Percentiles rank a stretch among this genome's conserved stretches.
These are phyloP conservation scores for Poecilia wingei DNA, from an alignment of 2,797 vertebrate genomes.

Conservation along the genomic window DNA sequence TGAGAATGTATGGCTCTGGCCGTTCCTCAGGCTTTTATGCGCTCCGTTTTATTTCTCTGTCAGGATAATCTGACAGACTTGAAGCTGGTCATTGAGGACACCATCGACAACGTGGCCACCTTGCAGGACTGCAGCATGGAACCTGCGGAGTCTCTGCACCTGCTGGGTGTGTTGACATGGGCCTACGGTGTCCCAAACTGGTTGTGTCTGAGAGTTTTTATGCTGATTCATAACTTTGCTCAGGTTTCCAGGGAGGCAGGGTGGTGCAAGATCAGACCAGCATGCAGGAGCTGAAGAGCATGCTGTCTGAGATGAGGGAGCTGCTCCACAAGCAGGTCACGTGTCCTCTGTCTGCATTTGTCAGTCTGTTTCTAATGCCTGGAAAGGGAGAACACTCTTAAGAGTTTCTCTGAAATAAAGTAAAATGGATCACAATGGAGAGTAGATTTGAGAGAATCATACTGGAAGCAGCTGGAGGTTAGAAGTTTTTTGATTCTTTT, in stretches of 20 bases:
- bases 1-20: neutral
- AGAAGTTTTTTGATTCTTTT: neutral
- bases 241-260: constrained; percentile 80
- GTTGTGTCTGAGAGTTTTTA: neutral
- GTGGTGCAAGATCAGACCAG: constrained; percentile 85
- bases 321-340: constrained; percentile 92
- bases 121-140: constrained; percentile 91
- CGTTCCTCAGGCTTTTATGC: neutral
- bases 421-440: neutral
- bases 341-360: neutral
- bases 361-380: neutral
- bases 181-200: neutral
- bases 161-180: constrained; percentile 79
- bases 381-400: neutral
- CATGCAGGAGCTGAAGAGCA: constrained; percentile 88
- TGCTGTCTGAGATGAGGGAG: constrained; percentile 92
- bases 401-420: neutral
- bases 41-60: constrained; percentile 20
- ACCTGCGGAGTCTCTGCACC: constrained; percentile 84
- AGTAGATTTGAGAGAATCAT: neutral
- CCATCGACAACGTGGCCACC: constrained; percentile 88
- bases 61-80: constrained; percentile 90
- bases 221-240: constrained; percentile 4
- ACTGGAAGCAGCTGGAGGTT: neutral
- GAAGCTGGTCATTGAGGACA: constrained; percentile 91